Conservation (phyloP, 1,140 invertebrate genomes). For the Argopecten irradians region DNA sequence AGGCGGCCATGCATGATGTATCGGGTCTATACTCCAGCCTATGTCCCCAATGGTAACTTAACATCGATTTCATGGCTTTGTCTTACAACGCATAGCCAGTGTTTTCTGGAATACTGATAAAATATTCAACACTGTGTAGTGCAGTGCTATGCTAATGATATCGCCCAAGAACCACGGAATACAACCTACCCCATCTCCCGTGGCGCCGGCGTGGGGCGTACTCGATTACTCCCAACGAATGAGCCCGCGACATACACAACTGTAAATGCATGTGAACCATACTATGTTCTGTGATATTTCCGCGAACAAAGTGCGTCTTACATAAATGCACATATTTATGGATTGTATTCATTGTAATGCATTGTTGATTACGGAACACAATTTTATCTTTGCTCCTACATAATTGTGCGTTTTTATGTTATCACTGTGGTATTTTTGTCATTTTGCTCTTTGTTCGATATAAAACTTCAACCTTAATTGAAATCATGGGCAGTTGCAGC, state of each 20-base stretch:
- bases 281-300: neutral
- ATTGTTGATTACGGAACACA: too few relatives aligned
- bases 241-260: too few relatives aligned
- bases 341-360: too few relatives aligned
- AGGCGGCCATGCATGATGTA: slow-evolving; percentile 4
- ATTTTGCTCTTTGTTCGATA: too few relatives aligned
- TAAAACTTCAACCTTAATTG: too few relatives aligned
- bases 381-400: too few relatives aligned
- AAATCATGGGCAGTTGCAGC: too few relatives aligned
- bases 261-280: too few relatives aligned
- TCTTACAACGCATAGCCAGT: neutral
- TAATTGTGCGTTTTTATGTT: too few relatives aligned
- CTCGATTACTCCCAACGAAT: neutral
- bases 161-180: neutral
- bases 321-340: too few relatives aligned
- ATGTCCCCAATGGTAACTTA: neutral
- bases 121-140: slow-evolving; percentile 18
- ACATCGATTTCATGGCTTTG: slow-evolving; percentile 16
- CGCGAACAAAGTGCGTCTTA: neutral
- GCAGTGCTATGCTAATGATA: slow-evolving; percentile 21
- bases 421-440: too few relatives aligned
- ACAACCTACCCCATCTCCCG: neutral
- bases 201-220: neutral
- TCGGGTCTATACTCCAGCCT: neutral
- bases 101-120: slow-evolving; percentile 18